A percentile compares a stretch with the other conserved stretches of the same genome.
Evolutionary conservation across 2,797 vertebrate genomes (phyloP).

Genomic region (Myotis vivesi): DNA sequence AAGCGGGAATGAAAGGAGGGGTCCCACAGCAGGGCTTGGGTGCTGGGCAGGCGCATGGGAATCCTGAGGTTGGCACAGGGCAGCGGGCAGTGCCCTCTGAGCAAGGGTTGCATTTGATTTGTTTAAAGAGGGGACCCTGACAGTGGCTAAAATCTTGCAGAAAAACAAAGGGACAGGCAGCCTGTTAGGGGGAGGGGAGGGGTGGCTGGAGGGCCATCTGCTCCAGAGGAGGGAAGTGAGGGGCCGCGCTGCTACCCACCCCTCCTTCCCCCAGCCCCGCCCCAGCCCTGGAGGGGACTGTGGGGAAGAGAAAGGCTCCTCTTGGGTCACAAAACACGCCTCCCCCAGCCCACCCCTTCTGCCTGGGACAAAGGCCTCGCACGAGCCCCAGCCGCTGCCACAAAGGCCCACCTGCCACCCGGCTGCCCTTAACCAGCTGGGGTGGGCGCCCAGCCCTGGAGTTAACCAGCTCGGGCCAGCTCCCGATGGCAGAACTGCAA

Average conservation of each 20-base stretch:
- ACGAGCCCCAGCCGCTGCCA: constrained; percentile 35
- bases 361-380: constrained; percentile 64
- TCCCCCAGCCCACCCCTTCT: constrained; percentile 60
- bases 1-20: background rate
- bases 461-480: constrained; percentile 46
- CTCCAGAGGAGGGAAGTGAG: constrained; percentile 48
- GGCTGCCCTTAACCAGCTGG: constrained; percentile 77
- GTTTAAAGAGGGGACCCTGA: constrained; percentile 24
- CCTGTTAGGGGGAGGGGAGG: background rate
- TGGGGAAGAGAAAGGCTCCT: constrained; percentile 76
- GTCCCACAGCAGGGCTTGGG: background rate
- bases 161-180: constrained; percentile 57
- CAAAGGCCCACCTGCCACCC: constrained; percentile 82
- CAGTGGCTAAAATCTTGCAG: constrained; percentile 38
- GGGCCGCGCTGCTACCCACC: background rate
- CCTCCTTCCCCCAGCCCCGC: background rate
- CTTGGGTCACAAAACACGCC: constrained; percentile 80
- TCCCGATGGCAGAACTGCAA: background rate
- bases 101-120: constrained; percentile 14
- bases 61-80: background rate
- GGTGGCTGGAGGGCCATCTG: constrained; percentile 77
- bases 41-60: background rate
- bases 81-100: background rate
- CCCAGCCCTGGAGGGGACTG: constrained; percentile 14
- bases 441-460: background rate